Evolutionary conservation across 2,113 vertebrate species (phyloP).

Genomic region (Poeciliopsis prolifica): DNA sequence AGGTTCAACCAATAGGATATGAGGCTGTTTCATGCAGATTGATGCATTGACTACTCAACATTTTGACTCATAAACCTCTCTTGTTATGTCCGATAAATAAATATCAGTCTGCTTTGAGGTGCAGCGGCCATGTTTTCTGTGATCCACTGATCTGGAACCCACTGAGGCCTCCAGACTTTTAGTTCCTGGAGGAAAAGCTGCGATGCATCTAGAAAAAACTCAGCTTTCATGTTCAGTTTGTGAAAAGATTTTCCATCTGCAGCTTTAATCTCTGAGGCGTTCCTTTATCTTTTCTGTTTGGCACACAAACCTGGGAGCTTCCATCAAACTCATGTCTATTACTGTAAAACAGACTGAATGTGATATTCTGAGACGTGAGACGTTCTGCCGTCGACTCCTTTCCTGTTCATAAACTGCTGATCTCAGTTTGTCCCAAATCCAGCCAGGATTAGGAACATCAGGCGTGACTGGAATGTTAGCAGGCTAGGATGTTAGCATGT

Average conservation of each 20-base stretch:
- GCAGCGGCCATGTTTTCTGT: constrained; percentile 8
- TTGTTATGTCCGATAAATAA: constrained; percentile 1
- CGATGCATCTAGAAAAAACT: constrained; percentile 20
- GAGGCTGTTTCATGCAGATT: constrained; percentile 22
- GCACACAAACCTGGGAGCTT: neutral
- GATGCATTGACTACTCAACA: constrained; percentile 29
- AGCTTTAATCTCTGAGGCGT: constrained; percentile 8
- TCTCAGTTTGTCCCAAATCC: constrained; percentile 39
- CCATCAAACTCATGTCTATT: neutral
- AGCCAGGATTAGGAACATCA: constrained; percentile 21
- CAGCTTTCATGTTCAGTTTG: constrained; percentile 7
- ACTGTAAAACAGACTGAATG: neutral
- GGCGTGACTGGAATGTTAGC: too few species aligned
- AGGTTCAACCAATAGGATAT: too few species aligned
- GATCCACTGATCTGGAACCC: constrained; percentile 36
- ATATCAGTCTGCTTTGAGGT: neutral
- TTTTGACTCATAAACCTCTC: constrained; percentile 17
- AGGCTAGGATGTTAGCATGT: neutral
- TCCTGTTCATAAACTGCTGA: constrained; percentile 18
- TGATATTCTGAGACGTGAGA: neutral
- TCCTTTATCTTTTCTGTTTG: neutral
- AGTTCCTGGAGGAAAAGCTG: constrained; percentile 28
- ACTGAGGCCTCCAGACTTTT: constrained; percentile 39
- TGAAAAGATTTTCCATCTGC: neutral
- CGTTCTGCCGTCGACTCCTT: neutral